Evolutionary conservation across 2,888 invertebrate species (phyloP), one percentile per base, ranked within the genome.

Genomic region (Epistrophella euchroma): DNA sequence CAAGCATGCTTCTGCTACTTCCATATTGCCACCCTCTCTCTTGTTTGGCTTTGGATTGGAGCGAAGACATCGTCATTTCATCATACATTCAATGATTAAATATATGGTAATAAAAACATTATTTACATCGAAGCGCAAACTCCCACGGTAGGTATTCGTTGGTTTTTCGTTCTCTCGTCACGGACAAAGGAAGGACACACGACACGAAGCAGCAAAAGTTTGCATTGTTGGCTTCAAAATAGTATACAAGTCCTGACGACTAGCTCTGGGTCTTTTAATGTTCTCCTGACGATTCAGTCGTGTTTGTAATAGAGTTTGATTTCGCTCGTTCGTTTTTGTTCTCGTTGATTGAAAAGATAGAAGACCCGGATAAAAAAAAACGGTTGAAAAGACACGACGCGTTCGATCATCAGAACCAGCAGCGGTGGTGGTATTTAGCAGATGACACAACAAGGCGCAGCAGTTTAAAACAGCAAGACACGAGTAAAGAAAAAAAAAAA

Each of bases 391-490:
- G 72, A 77, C 68, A 77, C 68, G 76, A 86, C 86, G 81, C 86
- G 62, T 76, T 86, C 77, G 77, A 82, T 86, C 86, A 32, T 32
- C 32, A 32, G 32, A 6, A 32, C 32, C 32, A 25, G 32, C 35
- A 32, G 62, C 40, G 70, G 73, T 82, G 73, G 81, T 74, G 62
- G 73, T 82, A 82, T 81, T 85, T 85, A 80, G 84, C 84, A 85
- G 66, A 85, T 85, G 80, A 80, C 72, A 80, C 71, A 80, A 73
- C 85, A 80, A 80, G 80, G 85, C 85, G 76, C 80, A 85, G 84
- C 71, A 79, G 76, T 73, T 80, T 37, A 62, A 47, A 77, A 64
- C 75, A 76, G 60, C 75, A 76, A 68, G 28, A 43, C 64, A 28
- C 43, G n/a, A 64, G 25, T 28, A 75, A 55, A 80, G 60, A 62